Conservation (phyloP, 2,797 vertebrate genomes). For the Lagodon rhomboides region DNA sequence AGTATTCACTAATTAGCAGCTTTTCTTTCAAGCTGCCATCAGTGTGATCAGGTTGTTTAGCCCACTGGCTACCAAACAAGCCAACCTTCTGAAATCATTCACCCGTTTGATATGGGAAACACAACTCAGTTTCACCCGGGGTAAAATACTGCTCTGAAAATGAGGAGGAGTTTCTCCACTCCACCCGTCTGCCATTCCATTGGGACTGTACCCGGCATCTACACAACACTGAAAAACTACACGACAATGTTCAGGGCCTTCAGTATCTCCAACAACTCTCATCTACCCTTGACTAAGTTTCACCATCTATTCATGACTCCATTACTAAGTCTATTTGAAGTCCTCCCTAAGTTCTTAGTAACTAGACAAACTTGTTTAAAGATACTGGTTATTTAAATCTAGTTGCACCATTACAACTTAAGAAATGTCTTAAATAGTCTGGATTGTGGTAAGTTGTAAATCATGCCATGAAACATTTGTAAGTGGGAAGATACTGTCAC, state of each 20-base stretch:
- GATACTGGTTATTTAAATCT: not conserved
- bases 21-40: constrained; percentile 34
- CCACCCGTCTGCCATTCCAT: constrained; percentile 7
- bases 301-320: not conserved
- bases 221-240: not conserved
- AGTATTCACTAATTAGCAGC: constrained; percentile 52
- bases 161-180: constrained; percentile 1
- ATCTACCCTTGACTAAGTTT: not conserved
- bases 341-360: not conserved
- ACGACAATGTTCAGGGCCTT: not conserved
- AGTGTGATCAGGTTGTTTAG: constrained; percentile 64
- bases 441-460: no score
- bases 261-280: not conserved
- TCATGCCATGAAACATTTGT: no score
- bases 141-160: constrained; percentile 28
- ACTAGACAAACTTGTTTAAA: not conserved
- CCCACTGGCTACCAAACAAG: constrained; percentile 64
- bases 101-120: constrained; percentile 33
- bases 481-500: not conserved
- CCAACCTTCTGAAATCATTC: constrained; percentile 44
- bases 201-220: constrained; percentile 7
- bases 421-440: not conserved
- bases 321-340: not conserved
- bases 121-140: constrained; percentile 33
- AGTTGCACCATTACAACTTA: not conserved